A percentile compares a stretch with the other conserved stretches of the same genome.
phyloP scores from a whole-genome alignment of 2,888 invertebrate genomes.

The Itoplectis maculator region DNA sequence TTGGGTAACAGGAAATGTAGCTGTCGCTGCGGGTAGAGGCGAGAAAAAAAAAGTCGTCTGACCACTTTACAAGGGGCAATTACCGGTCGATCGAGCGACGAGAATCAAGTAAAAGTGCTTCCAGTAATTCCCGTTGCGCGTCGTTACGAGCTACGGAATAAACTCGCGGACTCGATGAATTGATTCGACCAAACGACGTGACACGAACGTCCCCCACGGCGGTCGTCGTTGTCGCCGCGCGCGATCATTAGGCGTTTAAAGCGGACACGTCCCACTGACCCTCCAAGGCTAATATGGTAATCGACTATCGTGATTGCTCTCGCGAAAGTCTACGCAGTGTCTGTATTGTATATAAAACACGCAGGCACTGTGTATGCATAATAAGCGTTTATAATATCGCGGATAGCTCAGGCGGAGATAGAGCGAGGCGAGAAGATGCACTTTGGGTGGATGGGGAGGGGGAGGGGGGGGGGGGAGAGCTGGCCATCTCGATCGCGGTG shows the following conservation, averaged over 20 bases:
- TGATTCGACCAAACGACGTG: slow-evolving; percentile 57
- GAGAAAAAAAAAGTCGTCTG: neutral
- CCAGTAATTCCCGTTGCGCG: slow-evolving; percentile 22
- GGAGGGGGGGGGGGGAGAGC: too few species aligned
- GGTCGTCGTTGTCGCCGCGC: slow-evolving; percentile 27
- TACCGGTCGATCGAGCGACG: slow-evolving; percentile 9
- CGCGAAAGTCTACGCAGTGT: too few species aligned
- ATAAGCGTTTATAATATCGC: slow-evolving; percentile 49
- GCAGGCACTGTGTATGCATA: neutral
- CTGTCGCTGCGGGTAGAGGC: slow-evolving; percentile 5
- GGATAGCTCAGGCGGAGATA: slow-evolving; percentile 51
- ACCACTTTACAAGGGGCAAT: too few species aligned
- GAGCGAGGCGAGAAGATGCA: slow-evolving; percentile 64
- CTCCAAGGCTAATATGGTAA: slow-evolving; percentile 66
- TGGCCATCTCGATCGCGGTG: neutral
- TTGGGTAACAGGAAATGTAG: slow-evolving; percentile 9
- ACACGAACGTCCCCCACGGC: slow-evolving; percentile 49
- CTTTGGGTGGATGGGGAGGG: too few species aligned
- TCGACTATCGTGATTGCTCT: slow-evolving; percentile 60
- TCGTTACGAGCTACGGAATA: slow-evolving; percentile 38
- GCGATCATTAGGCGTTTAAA: slow-evolving; percentile 58
- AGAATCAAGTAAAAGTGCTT: slow-evolving; percentile 52
- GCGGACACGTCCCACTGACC: slow-evolving; percentile 66
- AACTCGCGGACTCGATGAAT: slow-evolving; percentile 50
- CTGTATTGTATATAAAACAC: too few species aligned